Conservation (phyloP, 2,888 invertebrate species). For the Smittia sp. region DNA sequence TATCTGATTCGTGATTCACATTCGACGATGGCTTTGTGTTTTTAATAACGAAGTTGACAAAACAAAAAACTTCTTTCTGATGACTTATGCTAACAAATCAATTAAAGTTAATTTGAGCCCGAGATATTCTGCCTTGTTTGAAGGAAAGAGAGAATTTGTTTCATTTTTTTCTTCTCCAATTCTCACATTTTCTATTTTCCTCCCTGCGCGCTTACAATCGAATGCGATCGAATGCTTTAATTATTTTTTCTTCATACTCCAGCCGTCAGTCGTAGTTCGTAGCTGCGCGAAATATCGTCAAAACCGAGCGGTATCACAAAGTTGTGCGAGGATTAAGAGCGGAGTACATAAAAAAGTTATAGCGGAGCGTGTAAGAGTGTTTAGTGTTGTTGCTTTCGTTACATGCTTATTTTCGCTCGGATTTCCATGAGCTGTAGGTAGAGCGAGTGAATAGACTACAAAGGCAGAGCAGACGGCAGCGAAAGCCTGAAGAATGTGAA, state of each 20-base stretch:
- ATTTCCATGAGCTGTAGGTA: not conserved
- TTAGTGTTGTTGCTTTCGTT: not conserved
- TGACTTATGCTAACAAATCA: conserved; percentile 31
- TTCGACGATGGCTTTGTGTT: too few relatives aligned
- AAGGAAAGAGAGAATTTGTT: conserved; percentile 2
- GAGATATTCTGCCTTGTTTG: not conserved
- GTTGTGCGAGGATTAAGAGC: not conserved
- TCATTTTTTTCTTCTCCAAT: too few relatives aligned
- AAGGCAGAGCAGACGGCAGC: conserved; percentile 6
- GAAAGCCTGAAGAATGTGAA: conserved; percentile 9
- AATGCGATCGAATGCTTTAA: conserved; percentile 17
- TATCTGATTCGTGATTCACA: too few relatives aligned
- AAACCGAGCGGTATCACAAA: not conserved
- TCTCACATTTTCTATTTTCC: conserved; percentile 16
- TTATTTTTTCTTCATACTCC: not conserved
- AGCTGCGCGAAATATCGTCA: not conserved
- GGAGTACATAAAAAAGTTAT: not conserved
- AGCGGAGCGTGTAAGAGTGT: not conserved
- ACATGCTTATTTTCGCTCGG: not conserved
- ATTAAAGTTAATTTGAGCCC: conserved; percentile 39
- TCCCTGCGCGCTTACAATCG: conserved; percentile 9
- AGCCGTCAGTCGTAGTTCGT: not conserved
- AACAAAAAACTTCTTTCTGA: not conserved
- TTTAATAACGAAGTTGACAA: too few relatives aligned
- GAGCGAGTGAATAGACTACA: conserved; percentile 1